Conservation (phyloP, 2,888 invertebrate genomes). For the Himalopsyche kuldschensis region DNA sequence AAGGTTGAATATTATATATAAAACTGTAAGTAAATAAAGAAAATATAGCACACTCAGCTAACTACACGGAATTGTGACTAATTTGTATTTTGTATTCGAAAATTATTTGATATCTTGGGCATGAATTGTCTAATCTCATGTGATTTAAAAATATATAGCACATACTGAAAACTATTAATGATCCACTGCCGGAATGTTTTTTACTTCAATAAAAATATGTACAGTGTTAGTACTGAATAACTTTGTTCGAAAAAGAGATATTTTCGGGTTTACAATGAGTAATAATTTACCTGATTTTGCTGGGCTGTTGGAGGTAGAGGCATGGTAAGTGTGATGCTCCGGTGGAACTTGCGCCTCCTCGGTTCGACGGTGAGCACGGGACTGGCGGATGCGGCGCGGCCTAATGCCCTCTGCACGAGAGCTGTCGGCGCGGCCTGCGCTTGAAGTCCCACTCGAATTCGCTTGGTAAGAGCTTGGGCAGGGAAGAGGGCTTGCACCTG, state of each 20-base stretch:
- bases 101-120: no score
- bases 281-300: slow-evolving; percentile 45
- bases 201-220: no score
- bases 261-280: neutral
- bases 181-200: no score
- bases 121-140: no score
- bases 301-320: slow-evolving; percentile 73
- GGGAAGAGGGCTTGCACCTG: slow-evolving; percentile 83
- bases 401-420: slow-evolving; percentile 82
- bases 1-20: neutral
- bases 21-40: neutral
- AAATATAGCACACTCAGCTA: neutral
- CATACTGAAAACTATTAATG: no score
- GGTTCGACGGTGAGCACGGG: slow-evolving; percentile 99
- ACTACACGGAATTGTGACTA: neutral
- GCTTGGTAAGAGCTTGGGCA: slow-evolving; percentile 95
- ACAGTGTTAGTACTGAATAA: no score
- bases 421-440: slow-evolving; percentile 92
- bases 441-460: slow-evolving; percentile 96
- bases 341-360: slow-evolving; percentile 95
- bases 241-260: no score
- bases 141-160: no score
- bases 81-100: no score
- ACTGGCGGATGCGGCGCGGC: slow-evolving; percentile 95
- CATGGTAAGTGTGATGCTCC: slow-evolving; percentile 95